Conservation (phyloP, 64 coral and sea anemone species). For the Catalaphyllia jardinei region DNA sequence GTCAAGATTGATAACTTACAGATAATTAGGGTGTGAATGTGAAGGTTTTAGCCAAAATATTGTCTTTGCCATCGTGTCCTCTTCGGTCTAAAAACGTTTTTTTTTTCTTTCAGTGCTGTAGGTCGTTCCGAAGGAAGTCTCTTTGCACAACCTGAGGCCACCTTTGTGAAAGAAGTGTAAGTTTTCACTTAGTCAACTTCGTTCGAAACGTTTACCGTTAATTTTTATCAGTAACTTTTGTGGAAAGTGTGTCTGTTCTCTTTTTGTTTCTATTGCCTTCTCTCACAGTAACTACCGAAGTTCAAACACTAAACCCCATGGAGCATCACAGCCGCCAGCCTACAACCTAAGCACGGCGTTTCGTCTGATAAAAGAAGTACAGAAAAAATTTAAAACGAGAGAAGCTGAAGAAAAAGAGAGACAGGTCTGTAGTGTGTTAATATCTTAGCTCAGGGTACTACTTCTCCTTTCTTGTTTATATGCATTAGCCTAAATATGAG, state of each 20-base stretch:
- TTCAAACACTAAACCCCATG: slow-evolving; percentile 82
- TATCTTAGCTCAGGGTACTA: too few relatives aligned
- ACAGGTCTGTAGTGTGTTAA: slow-evolving; percentile 57
- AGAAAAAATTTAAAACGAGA: slow-evolving; percentile 97
- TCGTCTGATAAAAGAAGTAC: slow-evolving; percentile 97
- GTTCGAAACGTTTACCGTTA: too few relatives aligned
- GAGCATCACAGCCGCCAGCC: slow-evolving; percentile 62
- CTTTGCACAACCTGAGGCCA: slow-evolving; percentile 96
- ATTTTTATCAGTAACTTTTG: neutral
- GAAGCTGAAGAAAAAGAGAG: slow-evolving; percentile 96
- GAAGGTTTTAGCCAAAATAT: too few relatives aligned
- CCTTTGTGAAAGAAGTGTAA: slow-evolving; percentile 96
- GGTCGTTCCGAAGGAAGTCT: slow-evolving; percentile 84
- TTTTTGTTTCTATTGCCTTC: neutral
- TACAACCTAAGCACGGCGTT: slow-evolving; percentile 89
- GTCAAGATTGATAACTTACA: too few relatives aligned
- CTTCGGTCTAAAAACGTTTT: neutral
- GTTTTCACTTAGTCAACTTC: neutral
- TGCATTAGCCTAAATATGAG: too few relatives aligned
- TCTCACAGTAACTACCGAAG: slow-evolving; percentile 85
- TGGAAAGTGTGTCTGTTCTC: neutral
- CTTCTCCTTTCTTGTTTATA: too few relatives aligned
- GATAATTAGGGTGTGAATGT: too few relatives aligned
- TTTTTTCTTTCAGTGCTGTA: slow-evolving; percentile 69
- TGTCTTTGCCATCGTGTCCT: neutral